Evolutionary conservation across 2,113 vertebrate species (phyloP), one percentile per base, ranked within the genome.

Genomic region (Chaenocephalus aceratus): DNA sequence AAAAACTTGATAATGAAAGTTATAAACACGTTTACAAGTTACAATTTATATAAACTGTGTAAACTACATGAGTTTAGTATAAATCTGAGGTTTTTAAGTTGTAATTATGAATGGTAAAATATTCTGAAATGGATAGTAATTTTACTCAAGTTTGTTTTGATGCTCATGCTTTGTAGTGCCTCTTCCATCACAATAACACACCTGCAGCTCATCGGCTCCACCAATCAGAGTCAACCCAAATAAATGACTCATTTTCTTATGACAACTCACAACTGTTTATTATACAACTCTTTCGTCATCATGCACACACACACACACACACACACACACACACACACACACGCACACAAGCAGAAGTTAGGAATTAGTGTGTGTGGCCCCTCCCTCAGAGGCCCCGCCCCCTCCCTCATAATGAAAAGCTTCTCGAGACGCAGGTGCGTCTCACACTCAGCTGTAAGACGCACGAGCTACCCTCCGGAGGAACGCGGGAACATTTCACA

Each of bases 311-410:
- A 30, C 10, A 18, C 11, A 64, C 30, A 3, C 10, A 18, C 11
- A 48, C 30, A 30, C 10, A 11, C 11, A 64, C 30, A 30, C 5
- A 18, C 30, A 30, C 10, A 18, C 11, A 64, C 30, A 30, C 10
- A 18, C 11, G 48, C 30, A 30, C 10, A 18, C 11, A 64, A 23
- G 6, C 6, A 41, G 6, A 1, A 45, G 7, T 21, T 14, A 18
- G 49, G 0, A 3, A 16, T 51, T 15, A 9, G 61, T 13, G 18
- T 10, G 34, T 2, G 18, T 2, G 45, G 57, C 52, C 26, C 87
- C 62, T 53, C 64, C 76, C 83, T 41, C 36, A 41, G 36, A 41
- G 45, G 57, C 57, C 26, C 87, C 62, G 48, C 64, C 76, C 36
- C 36, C 51, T 13, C 0, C 2, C 26, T 53, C 3, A 14, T 3